Conservation (phyloP, 2,888 invertebrate species). For the Tiliacea citrago region DNA sequence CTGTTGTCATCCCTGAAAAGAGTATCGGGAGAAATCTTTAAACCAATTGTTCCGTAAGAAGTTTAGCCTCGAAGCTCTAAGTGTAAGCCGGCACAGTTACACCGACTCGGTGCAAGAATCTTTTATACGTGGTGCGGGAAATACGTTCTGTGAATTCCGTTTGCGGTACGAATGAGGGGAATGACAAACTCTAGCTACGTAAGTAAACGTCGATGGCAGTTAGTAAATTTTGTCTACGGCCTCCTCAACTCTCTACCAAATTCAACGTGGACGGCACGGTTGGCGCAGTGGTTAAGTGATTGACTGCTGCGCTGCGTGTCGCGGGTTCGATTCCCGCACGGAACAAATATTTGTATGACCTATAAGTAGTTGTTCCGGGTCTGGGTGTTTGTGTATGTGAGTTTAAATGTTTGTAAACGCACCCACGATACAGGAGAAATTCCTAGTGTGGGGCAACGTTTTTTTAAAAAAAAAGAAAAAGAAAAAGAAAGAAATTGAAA, state of each 20-base stretch:
- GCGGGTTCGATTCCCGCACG: too few species aligned
- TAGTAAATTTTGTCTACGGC: not conserved
- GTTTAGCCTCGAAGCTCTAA: constrained; percentile 24
- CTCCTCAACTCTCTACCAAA: not conserved
- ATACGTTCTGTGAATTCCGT: constrained; percentile 27
- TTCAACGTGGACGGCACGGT: too few species aligned
- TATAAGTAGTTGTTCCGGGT: too few species aligned
- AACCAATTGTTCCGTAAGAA: constrained; percentile 51
- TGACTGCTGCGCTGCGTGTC: too few species aligned
- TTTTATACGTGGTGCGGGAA: constrained; percentile 6
- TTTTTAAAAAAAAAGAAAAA: too few species aligned
- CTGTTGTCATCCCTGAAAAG: constrained; percentile 26
- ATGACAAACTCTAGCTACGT: not conserved
- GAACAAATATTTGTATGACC: too few species aligned
- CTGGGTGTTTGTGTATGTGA: too few species aligned
- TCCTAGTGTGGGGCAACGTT: too few species aligned
- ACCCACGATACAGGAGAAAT: too few species aligned
- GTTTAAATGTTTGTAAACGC: too few species aligned
- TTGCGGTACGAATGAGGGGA: constrained; percentile 1
- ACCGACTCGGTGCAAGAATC: constrained; percentile 27
- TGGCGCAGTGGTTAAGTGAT: too few species aligned
- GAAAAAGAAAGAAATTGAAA: too few species aligned
- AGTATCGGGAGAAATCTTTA: constrained; percentile 46
- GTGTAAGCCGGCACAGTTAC: constrained; percentile 26
- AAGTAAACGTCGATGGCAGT: not conserved